Evolutionary conservation across 1,140 invertebrate genomes (phyloP).

Genomic region (Colletes gigas): DNA sequence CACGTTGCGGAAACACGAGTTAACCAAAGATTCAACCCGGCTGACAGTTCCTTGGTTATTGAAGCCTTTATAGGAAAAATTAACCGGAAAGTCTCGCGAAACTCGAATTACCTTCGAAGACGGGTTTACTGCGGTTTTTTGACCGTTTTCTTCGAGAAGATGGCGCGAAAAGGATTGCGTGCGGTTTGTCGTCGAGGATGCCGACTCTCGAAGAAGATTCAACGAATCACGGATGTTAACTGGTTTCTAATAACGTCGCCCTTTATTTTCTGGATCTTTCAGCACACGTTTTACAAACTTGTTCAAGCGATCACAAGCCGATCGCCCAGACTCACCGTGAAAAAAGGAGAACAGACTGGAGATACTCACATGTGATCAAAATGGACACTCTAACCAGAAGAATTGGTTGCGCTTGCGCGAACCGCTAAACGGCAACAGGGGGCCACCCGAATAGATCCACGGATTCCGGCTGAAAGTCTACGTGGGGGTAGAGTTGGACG

Average conservation of each 20-base stretch:
- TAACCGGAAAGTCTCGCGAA: neutral
- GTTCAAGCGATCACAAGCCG: constrained; percentile 71
- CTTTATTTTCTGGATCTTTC: constrained; percentile 28
- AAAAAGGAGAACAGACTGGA: constrained; percentile 74
- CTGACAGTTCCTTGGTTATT: constrained; percentile 35
- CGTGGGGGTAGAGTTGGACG: constrained; percentile 34
- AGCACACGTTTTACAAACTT: constrained; percentile 62
- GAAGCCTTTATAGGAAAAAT: constrained; percentile 1
- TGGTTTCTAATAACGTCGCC: constrained; percentile 31
- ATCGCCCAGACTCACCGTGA: constrained; percentile 70
- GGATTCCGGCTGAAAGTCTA: constrained; percentile 38
- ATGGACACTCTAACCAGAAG: constrained; percentile 84
- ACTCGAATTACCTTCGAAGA: constrained; percentile 41
- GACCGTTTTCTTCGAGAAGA: constrained; percentile 59
- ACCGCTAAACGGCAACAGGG: constrained; percentile 47
- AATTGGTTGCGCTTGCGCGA: constrained; percentile 78
- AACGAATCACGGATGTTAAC: constrained; percentile 57
- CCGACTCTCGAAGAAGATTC: constrained; percentile 21
- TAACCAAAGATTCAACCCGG: constrained; percentile 68
- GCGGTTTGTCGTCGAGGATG: constrained; percentile 68
- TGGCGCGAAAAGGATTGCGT: constrained; percentile 74
- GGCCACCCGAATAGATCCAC: constrained; percentile 46
- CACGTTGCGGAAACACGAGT: constrained; percentile 36
- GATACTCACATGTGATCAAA: constrained; percentile 85
- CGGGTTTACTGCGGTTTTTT: constrained; percentile 43